Conservation (phyloP, 2,797 vertebrate genomes). For the Neosilurus hyrtlii region DNA sequence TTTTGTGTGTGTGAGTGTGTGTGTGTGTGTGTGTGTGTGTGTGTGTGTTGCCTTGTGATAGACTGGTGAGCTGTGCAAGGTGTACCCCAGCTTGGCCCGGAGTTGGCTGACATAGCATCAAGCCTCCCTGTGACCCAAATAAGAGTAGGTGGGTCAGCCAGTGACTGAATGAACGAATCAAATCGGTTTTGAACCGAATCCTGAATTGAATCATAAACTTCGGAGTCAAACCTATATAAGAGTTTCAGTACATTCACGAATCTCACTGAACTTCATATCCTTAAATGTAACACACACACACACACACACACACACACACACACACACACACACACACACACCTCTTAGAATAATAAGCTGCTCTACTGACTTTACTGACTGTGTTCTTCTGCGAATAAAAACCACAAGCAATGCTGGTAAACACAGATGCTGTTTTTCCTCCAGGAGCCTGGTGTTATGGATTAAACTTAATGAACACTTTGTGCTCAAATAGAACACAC, state of each 20-base stretch:
- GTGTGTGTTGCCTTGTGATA: too few species aligned
- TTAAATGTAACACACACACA: not conserved
- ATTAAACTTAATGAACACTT: not conserved
- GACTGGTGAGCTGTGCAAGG: too few species aligned
- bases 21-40: too few species aligned
- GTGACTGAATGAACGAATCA: not conserved
- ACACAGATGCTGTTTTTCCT: not conserved
- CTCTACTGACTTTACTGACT: not conserved
- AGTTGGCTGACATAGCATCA: too few species aligned
- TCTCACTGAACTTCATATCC: not conserved
- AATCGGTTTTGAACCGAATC: not conserved
- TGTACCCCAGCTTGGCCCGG: too few species aligned
- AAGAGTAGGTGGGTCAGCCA: too few species aligned
- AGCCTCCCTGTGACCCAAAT: too few species aligned
- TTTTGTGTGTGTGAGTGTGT: too few species aligned
- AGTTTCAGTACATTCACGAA: not conserved
- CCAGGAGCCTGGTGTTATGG: not conserved
- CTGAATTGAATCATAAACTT: not conserved
- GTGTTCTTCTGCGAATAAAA: not conserved
- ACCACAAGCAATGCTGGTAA: not conserved
- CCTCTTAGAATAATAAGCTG: not conserved
- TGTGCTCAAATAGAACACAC: not conserved
- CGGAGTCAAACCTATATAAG: not conserved
- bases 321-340: not conserved
- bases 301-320: not conserved